Evolutionary conservation across 2,797 vertebrate species (phyloP), one percentile per base, ranked within the genome.

Genomic region (Hirundo rustica): DNA sequence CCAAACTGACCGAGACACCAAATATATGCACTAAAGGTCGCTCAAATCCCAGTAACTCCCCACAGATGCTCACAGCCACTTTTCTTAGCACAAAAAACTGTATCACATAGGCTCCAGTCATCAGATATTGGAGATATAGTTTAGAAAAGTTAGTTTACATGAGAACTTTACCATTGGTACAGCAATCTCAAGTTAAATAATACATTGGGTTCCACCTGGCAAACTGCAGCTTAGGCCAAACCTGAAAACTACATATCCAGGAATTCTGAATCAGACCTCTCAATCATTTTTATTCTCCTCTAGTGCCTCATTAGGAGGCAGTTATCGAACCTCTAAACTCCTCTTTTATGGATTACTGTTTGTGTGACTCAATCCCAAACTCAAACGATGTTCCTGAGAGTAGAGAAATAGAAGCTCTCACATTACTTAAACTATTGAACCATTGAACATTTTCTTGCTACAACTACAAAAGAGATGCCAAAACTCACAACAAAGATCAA

Each of bases 11-110:
- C 16, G 27, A 42, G 47, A 54, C 4, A 25, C 14, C 21, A 12
- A 57, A 61, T 12, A n/a, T 0, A 3, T 4, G 16, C 11, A 13
- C 22, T 42, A 5, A 48, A 58, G 3, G 30, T 23, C 6, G 6
- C 10, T 70, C 12, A 42, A 14, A 38, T 23, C 25, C 27, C 55
- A 7, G 3, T n/a, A 64, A 4, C 64, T 72, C 45, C 29, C 18
- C 47, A 32, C 5, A 55, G 40, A 65, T 10, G 14, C 54, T 86
- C 51, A n/a, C 3, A 15, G 70, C 3, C 32, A 38, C 53, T 38
- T 36, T 60, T 47, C 22, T 71, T 34, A 53, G 13, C n/a, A 32
- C 3, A 1, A 1, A 57, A 45, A 86, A 72, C 30, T 67, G 1
- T 13, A 32, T 50, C 87, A 87, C 36, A 44, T 15, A 55, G 38